These are phyloP conservation scores for Thaumetopoea pityocampa DNA, from an alignment of 1,140 invertebrate genomes.

Conservation along the genomic window DNA sequence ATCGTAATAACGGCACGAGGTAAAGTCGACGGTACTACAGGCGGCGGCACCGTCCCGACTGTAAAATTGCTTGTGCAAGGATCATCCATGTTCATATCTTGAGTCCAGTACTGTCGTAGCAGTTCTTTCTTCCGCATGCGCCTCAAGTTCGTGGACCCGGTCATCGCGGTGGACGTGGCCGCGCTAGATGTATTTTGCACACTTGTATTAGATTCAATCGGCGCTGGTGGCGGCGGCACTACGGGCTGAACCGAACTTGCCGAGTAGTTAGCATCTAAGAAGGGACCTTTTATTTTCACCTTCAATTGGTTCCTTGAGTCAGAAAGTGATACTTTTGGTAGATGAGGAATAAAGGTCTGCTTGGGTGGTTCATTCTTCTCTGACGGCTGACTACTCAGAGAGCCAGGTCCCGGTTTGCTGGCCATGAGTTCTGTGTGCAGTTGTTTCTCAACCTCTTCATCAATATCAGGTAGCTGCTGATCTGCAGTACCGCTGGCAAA, in stretches of 20 bases:
- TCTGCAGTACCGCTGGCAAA: slow-evolving; percentile 81
- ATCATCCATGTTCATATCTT: slow-evolving; percentile 90
- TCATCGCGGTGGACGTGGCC: slow-evolving; percentile 50
- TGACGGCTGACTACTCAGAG: slow-evolving; percentile 37
- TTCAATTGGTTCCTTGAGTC: slow-evolving; percentile 90
- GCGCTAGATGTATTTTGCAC: slow-evolving; percentile 41
- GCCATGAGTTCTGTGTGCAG: slow-evolving; percentile 80
- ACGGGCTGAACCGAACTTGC: slow-evolving; percentile 69
- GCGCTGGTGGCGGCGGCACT: slow-evolving; percentile 76
- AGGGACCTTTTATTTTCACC: slow-evolving; percentile 93
- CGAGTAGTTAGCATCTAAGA: slow-evolving; percentile 86
- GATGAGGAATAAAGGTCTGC: slow-evolving; percentile 70
- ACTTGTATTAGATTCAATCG: slow-evolving; percentile 68
- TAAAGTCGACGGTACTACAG: slow-evolving; percentile 78
- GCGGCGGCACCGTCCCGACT: slow-evolving; percentile 76
- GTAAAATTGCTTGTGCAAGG: slow-evolving; percentile 67
- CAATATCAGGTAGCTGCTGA: slow-evolving; percentile 81
- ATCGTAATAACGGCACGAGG: slow-evolving; percentile 87
- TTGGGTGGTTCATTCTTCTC: slow-evolving; percentile 68
- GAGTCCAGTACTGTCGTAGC: slow-evolving; percentile 86
- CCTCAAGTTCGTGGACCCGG: slow-evolving; percentile 84
- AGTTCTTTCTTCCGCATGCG: slow-evolving; percentile 94
- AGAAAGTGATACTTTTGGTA: slow-evolving; percentile 81
- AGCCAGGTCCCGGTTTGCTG: slow-evolving; percentile 53
- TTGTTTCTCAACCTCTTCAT: slow-evolving; percentile 88